Evolutionary conservation across 2,113 vertebrate genomes (phyloP).

Genomic region (Hucho hucho): DNA sequence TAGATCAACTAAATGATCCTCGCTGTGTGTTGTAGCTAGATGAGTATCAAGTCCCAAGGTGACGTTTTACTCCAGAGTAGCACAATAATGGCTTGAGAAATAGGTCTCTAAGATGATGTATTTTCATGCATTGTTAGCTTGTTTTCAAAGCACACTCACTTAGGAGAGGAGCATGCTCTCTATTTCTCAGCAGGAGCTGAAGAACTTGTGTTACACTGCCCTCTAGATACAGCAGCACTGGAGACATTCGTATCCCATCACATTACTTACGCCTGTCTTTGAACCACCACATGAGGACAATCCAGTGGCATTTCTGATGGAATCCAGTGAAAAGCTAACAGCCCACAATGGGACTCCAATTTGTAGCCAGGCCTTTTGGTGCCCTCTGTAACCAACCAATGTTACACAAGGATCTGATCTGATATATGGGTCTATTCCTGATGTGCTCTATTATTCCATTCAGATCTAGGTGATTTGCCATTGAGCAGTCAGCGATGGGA

Average conservation of each 20-base stretch:
- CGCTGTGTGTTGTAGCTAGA: constrained; percentile 21
- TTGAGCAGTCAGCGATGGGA: constrained; percentile 35
- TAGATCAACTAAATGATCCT: constrained; percentile 62
- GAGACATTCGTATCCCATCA: constrained; percentile 5
- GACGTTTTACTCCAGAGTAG: constrained; percentile 53
- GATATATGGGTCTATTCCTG: constrained; percentile 27
- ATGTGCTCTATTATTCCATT: constrained; percentile 48
- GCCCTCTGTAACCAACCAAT: constrained; percentile 22
- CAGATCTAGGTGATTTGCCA: constrained; percentile 44
- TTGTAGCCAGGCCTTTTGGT: constrained; percentile 12
- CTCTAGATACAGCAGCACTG: constrained; percentile 24
- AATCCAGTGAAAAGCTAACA: not conserved
- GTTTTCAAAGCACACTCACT: constrained; percentile 44
- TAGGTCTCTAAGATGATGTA: constrained; percentile 50
- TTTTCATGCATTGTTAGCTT: constrained; percentile 56
- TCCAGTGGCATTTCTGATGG: not conserved
- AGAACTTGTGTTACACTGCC: constrained; percentile 19
- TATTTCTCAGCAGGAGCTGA: constrained; percentile 25
- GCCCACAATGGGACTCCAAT: too few relatives aligned
- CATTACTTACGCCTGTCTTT: not conserved
- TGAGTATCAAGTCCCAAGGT: constrained; percentile 61
- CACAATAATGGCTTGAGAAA: constrained; percentile 34
- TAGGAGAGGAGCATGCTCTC: constrained; percentile 20
- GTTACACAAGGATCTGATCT: constrained; percentile 37
- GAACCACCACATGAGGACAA: constrained; percentile 11